A percentile compares a stretch with the other conserved stretches of the same genome.
Evolutionary conservation across 2,888 invertebrate genomes (phyloP).

Genomic region (Coelinius sp.): DNA sequence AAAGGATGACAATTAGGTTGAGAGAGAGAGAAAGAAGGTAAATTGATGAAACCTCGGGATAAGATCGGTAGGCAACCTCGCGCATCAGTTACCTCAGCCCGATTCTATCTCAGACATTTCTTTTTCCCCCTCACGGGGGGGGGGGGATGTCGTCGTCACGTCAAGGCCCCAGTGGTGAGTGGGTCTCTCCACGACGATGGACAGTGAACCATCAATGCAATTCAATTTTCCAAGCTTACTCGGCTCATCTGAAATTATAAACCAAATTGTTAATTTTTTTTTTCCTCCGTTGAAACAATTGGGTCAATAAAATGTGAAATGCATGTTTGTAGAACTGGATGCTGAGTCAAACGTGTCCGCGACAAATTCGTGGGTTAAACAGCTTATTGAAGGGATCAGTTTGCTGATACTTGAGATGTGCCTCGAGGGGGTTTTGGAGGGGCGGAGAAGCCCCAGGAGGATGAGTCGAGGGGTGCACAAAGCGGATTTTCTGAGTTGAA

Average conservation of each 20-base stretch:
- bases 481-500: not conserved
- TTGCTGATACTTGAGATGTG: not conserved
- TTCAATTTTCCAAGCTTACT: conserved; percentile 9
- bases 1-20: conserved; percentile 4
- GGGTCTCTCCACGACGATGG: conserved; percentile 48
- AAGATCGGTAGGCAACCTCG: conserved; percentile 56
- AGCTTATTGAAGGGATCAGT: conserved; percentile 19
- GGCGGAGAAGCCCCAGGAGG: not conserved
- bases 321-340: not conserved
- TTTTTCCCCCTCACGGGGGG: conserved; percentile 44
- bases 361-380: conserved; percentile 7
- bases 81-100: conserved; percentile 47
- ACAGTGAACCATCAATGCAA: conserved; percentile 39
- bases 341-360: not conserved
- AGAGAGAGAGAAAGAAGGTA: conserved; percentile 35
- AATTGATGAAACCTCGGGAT: conserved; percentile 55
- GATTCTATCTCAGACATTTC: conserved; percentile 56
- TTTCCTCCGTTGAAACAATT: conserved; percentile 2
- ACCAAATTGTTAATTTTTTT: conserved; percentile 6
- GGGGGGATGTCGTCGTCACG: conserved; percentile 52
- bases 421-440: not conserved
- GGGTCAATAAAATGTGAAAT: conserved; percentile 1
- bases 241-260: not conserved
- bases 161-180: conserved; percentile 52
- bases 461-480: not conserved